These are phyloP conservation scores for Tupiocoris notatus DNA, from an alignment of 2,888 invertebrate genomes.

Conservation along the genomic window DNA sequence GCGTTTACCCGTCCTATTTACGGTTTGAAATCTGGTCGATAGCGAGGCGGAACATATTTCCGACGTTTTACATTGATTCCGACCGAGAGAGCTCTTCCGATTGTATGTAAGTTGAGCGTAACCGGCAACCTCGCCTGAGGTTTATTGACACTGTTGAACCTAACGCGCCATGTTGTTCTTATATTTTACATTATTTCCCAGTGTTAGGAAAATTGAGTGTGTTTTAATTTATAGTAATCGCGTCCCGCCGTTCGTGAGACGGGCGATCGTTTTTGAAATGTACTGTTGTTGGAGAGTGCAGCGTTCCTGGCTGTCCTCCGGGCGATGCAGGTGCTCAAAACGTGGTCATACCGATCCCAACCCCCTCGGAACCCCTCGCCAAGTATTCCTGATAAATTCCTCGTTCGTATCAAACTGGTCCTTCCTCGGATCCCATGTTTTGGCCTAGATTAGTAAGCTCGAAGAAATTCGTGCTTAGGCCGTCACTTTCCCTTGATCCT, in stretches of 20 bases:
- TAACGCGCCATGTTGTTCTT: conserved; percentile 49
- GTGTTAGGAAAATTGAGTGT: too few relatives aligned
- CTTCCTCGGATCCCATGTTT: too few relatives aligned
- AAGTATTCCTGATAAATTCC: background rate
- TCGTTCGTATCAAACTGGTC: too few relatives aligned
- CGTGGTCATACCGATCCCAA: background rate
- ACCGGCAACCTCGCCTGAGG: conserved; percentile 35
- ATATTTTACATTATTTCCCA: background rate
- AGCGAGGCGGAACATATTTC: background rate
- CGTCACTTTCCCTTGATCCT: too few relatives aligned
- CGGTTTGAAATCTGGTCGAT: background rate
- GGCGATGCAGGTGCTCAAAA: background rate
- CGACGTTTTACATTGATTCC: background rate
- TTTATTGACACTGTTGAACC: conserved; percentile 49
- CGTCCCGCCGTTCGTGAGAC: too few relatives aligned
- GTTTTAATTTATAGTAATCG: too few relatives aligned
- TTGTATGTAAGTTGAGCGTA: background rate
- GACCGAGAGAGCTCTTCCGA: background rate
- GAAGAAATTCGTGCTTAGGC: too few relatives aligned
- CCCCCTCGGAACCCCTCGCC: background rate
- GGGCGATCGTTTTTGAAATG: background rate
- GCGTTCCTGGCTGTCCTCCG: background rate
- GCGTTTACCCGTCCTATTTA: background rate
- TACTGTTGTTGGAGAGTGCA: background rate
- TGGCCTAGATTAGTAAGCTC: too few relatives aligned